phyloP scores from a whole-genome alignment of 1,140 invertebrate genomes.

The Sinella curviseta region DNA sequence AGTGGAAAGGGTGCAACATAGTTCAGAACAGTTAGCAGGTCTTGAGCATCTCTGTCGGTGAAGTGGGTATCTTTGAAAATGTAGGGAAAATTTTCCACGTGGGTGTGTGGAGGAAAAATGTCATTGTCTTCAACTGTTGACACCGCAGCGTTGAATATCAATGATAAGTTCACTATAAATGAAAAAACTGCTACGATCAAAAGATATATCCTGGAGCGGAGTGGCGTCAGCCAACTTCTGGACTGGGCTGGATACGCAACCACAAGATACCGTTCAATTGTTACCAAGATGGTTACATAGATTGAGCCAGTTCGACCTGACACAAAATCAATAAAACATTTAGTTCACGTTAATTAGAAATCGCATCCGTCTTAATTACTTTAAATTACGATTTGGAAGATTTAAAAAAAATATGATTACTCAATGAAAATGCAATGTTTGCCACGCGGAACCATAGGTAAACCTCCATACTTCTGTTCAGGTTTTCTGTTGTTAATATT shows the following conservation, averaged over 20 bases:
- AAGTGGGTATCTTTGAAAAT: slow-evolving; percentile 15
- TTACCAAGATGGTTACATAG: background rate
- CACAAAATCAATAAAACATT: background rate
- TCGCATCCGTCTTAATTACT: background rate
- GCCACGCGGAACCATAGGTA: background rate
- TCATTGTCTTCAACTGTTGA: background rate
- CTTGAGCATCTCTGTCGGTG: background rate
- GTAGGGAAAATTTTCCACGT: background rate
- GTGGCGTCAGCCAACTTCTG: background rate
- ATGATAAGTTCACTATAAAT: background rate
- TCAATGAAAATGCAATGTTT: background rate
- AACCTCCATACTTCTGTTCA: background rate
- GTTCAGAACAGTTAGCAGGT: background rate
- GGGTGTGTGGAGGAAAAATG: background rate
- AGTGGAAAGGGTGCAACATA: slow-evolving; percentile 14
- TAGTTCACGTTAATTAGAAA: no score
- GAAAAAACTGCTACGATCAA: background rate
- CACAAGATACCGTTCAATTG: background rate
- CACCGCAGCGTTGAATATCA: background rate
- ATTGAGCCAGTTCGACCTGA: background rate
- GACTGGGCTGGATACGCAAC: background rate
- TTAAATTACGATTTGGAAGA: background rate
- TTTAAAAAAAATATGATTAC: background rate
- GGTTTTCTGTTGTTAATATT: background rate
- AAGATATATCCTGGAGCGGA: background rate